These are phyloP conservation scores for Lophotis ruficrista DNA, from an alignment of 2,113 vertebrate genomes.

Conservation along the genomic window DNA sequence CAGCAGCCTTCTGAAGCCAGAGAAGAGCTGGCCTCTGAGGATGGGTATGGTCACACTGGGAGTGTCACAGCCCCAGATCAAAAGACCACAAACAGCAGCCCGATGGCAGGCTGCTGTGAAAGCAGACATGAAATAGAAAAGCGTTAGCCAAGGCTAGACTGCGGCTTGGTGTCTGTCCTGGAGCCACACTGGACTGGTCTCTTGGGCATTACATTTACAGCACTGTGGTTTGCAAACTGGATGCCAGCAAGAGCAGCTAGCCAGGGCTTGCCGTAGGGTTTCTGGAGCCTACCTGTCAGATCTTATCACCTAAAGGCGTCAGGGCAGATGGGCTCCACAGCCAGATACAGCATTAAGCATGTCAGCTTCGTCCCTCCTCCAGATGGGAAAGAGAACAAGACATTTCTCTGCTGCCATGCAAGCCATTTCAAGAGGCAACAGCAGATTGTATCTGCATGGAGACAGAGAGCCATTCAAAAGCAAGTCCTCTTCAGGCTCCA, in stretches of 20 bases:
- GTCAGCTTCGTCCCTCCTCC: background rate
- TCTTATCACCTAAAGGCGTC: background rate
- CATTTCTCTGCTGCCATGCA: fast-evolving
- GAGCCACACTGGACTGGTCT: background rate
- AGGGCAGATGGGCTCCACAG: background rate
- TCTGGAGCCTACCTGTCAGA: background rate
- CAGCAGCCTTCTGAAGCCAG: background rate
- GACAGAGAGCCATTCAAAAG: background rate
- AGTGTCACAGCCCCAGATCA: background rate
- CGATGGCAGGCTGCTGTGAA: background rate
- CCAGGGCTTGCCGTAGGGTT: background rate
- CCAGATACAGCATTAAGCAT: background rate
- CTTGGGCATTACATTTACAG: background rate
- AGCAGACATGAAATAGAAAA: background rate
- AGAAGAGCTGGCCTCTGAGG: background rate
- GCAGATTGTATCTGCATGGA: background rate
- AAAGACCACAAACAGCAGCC: background rate
- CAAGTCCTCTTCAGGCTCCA: background rate
- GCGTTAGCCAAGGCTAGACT: constrained; percentile 41
- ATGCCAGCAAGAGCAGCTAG: background rate
- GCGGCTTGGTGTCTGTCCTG: constrained; percentile 6
- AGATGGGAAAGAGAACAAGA: background rate
- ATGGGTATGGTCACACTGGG: background rate
- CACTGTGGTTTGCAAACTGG: background rate
- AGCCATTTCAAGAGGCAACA: background rate